Evolutionary conservation across 2,888 invertebrate genomes (phyloP).

Genomic region (Lasioglossum lativentre): DNA sequence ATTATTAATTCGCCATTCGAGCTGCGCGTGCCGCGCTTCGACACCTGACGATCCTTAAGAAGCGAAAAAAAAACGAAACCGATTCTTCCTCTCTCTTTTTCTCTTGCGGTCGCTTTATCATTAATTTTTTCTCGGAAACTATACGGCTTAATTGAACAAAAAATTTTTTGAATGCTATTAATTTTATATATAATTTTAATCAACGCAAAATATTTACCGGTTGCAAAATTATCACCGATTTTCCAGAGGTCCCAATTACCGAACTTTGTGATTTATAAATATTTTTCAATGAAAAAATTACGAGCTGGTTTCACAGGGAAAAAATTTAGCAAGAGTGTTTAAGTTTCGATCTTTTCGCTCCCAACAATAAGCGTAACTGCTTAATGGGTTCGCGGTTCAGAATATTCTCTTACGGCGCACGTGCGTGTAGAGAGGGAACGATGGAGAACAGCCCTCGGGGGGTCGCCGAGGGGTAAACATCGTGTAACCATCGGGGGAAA

Average conservation of each 20-base stretch:
- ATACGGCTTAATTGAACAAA: background rate
- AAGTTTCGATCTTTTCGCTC: background rate
- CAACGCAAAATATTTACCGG: background rate
- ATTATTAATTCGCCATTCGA: slow-evolving; percentile 51
- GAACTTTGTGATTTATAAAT: background rate
- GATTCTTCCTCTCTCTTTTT: background rate
- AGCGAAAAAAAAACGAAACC: background rate
- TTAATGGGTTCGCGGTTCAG: slow-evolving; percentile 24
- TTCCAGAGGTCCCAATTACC: background rate
- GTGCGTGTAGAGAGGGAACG: slow-evolving; percentile 38
- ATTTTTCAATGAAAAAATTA: too few relatives aligned
- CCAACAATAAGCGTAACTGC: background rate
- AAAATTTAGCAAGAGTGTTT: background rate
- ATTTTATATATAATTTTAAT: too few relatives aligned
- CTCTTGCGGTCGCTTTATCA: background rate
- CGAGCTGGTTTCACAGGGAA: too few relatives aligned
- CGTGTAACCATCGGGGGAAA: slow-evolving; percentile 82
- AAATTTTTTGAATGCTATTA: too few relatives aligned
- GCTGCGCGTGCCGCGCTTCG: slow-evolving; percentile 54
- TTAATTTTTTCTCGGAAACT: background rate
- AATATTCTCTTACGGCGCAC: slow-evolving; percentile 48
- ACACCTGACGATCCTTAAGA: slow-evolving; percentile 36
- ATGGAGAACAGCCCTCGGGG: slow-evolving; percentile 69
- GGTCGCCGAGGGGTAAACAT: slow-evolving; percentile 81
- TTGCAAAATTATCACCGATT: background rate